These are phyloP conservation scores for Alexandromys fortis DNA, from an alignment of 2,113 vertebrate species.

Conservation along the genomic window DNA sequence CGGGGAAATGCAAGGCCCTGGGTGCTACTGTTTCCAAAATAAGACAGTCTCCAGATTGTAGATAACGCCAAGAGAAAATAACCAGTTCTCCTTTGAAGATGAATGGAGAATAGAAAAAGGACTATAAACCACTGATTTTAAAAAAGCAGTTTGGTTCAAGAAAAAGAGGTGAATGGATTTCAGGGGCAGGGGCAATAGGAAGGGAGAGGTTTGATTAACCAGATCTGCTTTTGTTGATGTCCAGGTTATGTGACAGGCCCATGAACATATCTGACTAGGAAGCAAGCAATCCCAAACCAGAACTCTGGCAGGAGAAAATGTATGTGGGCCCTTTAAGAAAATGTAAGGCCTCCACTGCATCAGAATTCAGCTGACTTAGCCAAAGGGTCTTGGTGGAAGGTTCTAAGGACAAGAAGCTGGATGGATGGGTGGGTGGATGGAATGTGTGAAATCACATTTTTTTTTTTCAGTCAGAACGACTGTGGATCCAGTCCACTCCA, in stretches of 20 bases:
- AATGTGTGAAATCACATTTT: not conserved
- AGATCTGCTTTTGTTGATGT: not conserved
- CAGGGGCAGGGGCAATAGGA: not conserved
- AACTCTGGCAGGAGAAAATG: slow-evolving; percentile 1
- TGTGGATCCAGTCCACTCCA: not conserved
- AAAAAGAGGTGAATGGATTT: not conserved
- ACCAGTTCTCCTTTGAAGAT: slow-evolving; percentile 22
- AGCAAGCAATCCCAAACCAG: not conserved
- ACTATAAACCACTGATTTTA: not conserved
- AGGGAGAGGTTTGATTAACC: not conserved
- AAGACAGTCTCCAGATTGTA: not conserved
- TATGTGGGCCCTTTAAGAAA: not conserved
- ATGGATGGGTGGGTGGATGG: no score
- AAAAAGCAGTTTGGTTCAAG: not conserved
- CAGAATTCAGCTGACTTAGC: not conserved
- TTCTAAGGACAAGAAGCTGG: not conserved
- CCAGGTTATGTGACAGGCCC: not conserved
- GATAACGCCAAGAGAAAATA: slow-evolving; percentile 23
- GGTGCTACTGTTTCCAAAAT: slow-evolving; percentile 35
- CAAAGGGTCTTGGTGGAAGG: not conserved
- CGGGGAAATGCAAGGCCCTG: not conserved
- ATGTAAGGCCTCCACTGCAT: not conserved
- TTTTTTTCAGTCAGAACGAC: not conserved
- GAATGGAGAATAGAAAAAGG: not conserved
- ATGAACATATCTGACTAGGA: not conserved